Base-by-base conservation (phyloP, 2,113 vertebrate genomes). In the Tupaia chinensis region DNA sequence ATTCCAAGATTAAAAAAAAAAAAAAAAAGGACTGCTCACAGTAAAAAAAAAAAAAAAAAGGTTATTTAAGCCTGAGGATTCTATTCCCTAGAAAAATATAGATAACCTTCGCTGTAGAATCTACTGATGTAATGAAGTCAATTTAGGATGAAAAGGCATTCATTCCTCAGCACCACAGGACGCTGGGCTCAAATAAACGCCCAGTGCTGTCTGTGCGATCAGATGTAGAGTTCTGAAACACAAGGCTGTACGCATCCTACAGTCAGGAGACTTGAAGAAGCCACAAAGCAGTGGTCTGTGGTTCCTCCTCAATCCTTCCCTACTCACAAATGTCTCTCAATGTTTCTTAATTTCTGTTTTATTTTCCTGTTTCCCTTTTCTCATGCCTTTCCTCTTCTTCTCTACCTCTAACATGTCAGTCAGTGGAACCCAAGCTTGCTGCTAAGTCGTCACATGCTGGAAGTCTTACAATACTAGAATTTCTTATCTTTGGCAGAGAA, bases 51-150 rank as follows among this genome's bases (percentile, higher is more conserved):
- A 5, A 27, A 68, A 12, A 54, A 85, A 85, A 84, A 87, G 81
- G 5, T 27, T 83, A 44, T 92, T 91, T 85, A 95, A 91, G 12
- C 22, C 53, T 81, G 25, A 95, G 92, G 44, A 87, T 86, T 76
- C 5, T 9, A 88, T 70, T 61, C 93, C 23, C 84, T 95, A 94
- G 60, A 88, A 93, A 95, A 87, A 53, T 3, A 95, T 5, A 94
- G 1, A 32, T 5, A 54, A 34, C 32, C 25, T 93, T 80, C 68
- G 44, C 20, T 88, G 32, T 9, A 95, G 29, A 93, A 94, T 56
- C 54, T 85, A 69, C 19, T 84, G 19, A 93, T 79, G 15, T 17
- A 79, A 74, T 11, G 44, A 90, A 70, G 58, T 90, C 34, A 84
- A 34, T n/a, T 83, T 17, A 66, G 5, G 11, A 7, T 91, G 54